Percentiles rank a stretch among this genome's conserved stretches.
These are phyloP conservation scores for Copidosoma aretas DNA, from an alignment of 2,888 invertebrate genomes.

Conservation along the genomic window DNA sequence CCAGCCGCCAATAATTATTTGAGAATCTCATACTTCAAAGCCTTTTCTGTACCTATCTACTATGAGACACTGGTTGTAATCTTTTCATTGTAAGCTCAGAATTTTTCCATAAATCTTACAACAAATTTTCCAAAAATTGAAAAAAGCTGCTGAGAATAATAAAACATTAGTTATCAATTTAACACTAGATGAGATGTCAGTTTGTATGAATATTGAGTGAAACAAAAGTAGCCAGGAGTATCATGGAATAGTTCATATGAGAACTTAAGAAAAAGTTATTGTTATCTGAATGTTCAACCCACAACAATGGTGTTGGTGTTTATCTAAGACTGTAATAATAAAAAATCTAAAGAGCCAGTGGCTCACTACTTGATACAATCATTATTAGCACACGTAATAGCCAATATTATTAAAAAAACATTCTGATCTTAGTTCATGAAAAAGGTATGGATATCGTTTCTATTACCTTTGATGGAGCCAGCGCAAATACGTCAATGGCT, in stretches of 20 bases:
- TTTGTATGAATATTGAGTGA: neutral
- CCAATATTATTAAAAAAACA: slow-evolving; percentile 31
- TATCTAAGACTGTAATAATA: slow-evolving; percentile 37
- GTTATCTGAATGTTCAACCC: slow-evolving; percentile 8
- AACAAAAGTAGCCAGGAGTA: slow-evolving; percentile 7
- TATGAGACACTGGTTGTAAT: neutral
- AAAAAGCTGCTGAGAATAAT: neutral
- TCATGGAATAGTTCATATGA: slow-evolving; percentile 21
- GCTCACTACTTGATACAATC: slow-evolving; percentile 32
- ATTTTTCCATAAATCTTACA: slow-evolving; percentile 6
- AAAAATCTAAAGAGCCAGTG: slow-evolving; percentile 32
- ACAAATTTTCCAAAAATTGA: slow-evolving; percentile 8
- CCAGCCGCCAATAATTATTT: slow-evolving; percentile 9
- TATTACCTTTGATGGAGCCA: slow-evolving; percentile 35
- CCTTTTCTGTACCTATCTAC: neutral
- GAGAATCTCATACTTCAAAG: slow-evolving; percentile 1
- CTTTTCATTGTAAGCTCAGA: slow-evolving; percentile 2
- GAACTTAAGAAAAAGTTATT: slow-evolving; percentile 19
- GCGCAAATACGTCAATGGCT: slow-evolving; percentile 15
- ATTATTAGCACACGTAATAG: slow-evolving; percentile 24
- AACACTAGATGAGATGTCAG: slow-evolving; percentile 19
- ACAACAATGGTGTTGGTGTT: slow-evolving; percentile 33
- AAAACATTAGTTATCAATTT: slow-evolving; percentile 11
- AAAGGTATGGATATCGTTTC: slow-evolving; percentile 28
- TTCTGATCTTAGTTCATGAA: slow-evolving; percentile 22